Percentiles rank a stretch among this genome's conserved stretches.
Conservation (phyloP, 2,888 invertebrate species). For the Baccha elongata region DNA sequence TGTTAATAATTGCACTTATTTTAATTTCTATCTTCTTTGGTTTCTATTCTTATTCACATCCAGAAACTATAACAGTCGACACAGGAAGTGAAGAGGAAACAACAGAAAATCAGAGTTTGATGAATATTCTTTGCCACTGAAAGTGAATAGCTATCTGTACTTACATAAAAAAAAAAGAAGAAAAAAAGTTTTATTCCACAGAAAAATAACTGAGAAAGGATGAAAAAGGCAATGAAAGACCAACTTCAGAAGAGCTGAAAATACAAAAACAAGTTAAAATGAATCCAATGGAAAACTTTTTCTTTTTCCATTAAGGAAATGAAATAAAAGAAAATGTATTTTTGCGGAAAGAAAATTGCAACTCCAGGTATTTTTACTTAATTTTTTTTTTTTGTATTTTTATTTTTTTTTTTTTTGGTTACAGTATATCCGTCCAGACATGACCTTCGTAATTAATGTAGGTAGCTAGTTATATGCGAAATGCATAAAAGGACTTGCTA, state of each 20-base stretch:
- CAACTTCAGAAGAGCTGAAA: conserved; percentile 29
- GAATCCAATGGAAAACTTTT: conserved; percentile 59
- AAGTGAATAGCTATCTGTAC: conserved; percentile 40
- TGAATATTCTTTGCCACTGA: conserved; percentile 44
- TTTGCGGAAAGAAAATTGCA: conserved; percentile 47
- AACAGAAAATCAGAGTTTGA: conserved; percentile 45
- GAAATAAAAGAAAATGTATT: conserved; percentile 51
- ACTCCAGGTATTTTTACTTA: conserved; percentile 12
- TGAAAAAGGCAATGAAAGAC: conserved; percentile 21
- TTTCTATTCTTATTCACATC: conserved; percentile 28
- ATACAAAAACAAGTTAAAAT: conserved; percentile 4
- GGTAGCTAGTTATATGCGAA: too few relatives aligned
- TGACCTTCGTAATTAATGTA: background rate
- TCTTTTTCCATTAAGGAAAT: conserved; percentile 63
- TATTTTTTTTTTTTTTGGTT: background rate
- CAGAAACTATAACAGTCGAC: background rate
- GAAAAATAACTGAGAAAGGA: conserved; percentile 14
- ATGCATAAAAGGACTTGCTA: too few relatives aligned
- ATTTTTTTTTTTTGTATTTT: background rate
- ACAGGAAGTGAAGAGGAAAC: conserved; percentile 6
- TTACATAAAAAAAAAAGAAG: conserved; percentile 40
- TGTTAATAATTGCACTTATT: conserved; percentile 59
- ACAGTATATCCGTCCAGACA: too few relatives aligned
- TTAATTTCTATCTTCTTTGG: conserved; percentile 52
- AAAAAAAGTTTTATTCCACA: conserved; percentile 2